A percentile compares a stretch with the other conserved stretches of the same genome.
phyloP scores from a whole-genome alignment of 2,888 invertebrate genomes.

The Chrysopilus asiliformis region DNA sequence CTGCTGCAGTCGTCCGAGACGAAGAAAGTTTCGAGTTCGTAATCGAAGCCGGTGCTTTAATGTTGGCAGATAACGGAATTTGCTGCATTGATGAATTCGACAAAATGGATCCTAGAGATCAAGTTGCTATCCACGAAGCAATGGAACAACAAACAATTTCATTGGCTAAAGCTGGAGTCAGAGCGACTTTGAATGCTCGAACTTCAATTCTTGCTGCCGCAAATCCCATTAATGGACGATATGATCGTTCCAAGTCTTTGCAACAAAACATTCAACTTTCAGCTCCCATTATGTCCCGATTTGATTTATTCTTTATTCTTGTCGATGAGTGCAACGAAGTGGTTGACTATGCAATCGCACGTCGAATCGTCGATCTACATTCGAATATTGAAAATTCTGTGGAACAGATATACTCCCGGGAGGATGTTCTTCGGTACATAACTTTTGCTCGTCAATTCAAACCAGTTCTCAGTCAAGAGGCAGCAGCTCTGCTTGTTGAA shows the following conservation, averaged over 20 bases:
- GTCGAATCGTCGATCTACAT: conserved; percentile 90
- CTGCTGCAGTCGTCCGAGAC: conserved; percentile 93
- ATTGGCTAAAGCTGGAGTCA: conserved; percentile 92
- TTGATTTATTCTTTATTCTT: conserved; percentile 95
- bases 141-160: conserved; percentile 99
- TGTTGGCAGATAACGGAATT: conserved; percentile 97
- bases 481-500: conserved; percentile 69
- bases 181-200: conserved; percentile 93
- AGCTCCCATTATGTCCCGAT: conserved; percentile 97
- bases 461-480: conserved; percentile 70
- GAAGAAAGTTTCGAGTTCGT: conserved; percentile 98
- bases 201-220: conserved; percentile 97
- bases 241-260: conserved; percentile 84
- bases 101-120: conserved; percentile 96
- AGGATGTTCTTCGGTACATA: conserved; percentile 90
- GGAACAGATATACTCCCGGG: conserved; percentile 69
- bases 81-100: conserved; percentile 99
- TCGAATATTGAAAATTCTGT: conserved; percentile 68
- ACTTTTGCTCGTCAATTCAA: conserved; percentile 93
- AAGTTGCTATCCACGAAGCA: conserved; percentile 99
- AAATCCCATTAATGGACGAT: conserved; percentile 94
- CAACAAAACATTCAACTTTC: conserved; percentile 88
- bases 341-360: conserved; percentile 92
- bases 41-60: conserved; percentile 98
- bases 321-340: conserved; percentile 95